Conservation (phyloP, 2,797 vertebrate genomes). For the Enteromius argenteus region DNA sequence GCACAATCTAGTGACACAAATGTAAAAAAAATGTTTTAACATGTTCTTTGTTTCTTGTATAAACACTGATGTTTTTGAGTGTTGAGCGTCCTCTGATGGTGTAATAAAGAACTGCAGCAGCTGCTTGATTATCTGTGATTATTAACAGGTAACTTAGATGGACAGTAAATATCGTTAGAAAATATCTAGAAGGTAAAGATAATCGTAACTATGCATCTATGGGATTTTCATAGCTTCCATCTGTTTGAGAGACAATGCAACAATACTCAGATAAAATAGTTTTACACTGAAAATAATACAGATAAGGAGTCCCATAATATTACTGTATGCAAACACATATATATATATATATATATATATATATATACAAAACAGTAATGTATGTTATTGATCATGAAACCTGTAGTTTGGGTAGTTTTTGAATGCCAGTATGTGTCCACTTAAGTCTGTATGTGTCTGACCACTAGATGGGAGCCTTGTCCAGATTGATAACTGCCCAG, state of each 20-base stretch:
- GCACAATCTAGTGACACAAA: background rate
- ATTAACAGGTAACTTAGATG: background rate
- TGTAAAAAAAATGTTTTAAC: background rate
- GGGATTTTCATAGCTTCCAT: background rate
- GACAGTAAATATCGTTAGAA: background rate
- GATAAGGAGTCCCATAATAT: background rate
- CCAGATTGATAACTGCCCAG: background rate
- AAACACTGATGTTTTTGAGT: background rate
- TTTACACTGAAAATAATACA: background rate
- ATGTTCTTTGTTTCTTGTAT: background rate
- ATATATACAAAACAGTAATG: background rate
- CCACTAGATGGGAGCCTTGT: conserved; percentile 1
- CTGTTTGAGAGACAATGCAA: background rate
- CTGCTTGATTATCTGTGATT: background rate
- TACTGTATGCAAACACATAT: too few relatives aligned
- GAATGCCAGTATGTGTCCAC: background rate
- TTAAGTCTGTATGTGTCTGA: background rate
- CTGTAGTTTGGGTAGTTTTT: background rate
- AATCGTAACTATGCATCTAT: background rate
- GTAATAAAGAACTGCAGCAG: background rate
- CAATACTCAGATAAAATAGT: too few relatives aligned
- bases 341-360: too few relatives aligned
- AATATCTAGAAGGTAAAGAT: background rate
- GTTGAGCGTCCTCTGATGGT: background rate
- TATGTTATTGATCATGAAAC: background rate